These are phyloP conservation scores for Stegodyphus dumicola DNA, from an alignment of 1,140 invertebrate species.

Conservation along the genomic window DNA sequence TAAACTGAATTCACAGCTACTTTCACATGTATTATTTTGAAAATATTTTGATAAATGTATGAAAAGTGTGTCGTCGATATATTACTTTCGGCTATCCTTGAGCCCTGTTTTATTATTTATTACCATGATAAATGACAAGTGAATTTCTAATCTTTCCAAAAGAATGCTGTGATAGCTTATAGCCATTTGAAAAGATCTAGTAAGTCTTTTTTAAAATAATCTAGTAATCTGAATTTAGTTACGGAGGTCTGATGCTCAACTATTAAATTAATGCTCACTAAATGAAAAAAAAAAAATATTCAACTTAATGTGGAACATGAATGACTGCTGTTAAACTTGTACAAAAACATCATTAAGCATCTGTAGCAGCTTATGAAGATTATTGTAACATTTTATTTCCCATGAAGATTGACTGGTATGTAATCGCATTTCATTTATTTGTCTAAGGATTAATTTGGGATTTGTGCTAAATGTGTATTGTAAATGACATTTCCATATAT, in stretches of 20 bases:
- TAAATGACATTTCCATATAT: not conserved
- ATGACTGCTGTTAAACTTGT: too few relatives aligned
- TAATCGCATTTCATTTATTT: not conserved
- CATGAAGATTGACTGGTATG: slow-evolving; percentile 3
- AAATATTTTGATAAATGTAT: not conserved
- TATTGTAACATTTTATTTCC: not conserved
- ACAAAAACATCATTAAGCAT: too few relatives aligned
- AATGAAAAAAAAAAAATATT: too few relatives aligned
- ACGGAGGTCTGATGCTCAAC: too few relatives aligned
- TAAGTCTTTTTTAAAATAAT: too few relatives aligned
- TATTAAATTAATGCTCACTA: too few relatives aligned
- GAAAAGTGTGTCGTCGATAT: not conserved
- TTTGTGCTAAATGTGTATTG: not conserved
- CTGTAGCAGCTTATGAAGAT: not conserved
- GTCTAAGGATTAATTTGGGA: not conserved
- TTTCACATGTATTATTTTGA: not conserved
- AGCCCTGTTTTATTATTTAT: not conserved
- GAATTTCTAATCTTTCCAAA: too few relatives aligned
- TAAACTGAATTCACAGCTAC: not conserved
- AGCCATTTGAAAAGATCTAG: too few relatives aligned
- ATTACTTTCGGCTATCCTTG: not conserved
- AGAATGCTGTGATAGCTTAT: too few relatives aligned
- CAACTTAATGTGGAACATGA: too few relatives aligned
- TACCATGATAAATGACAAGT: too few relatives aligned
- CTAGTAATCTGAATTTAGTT: too few relatives aligned